Evolutionary conservation across 2,113 vertebrate genomes (phyloP).

Genomic region (Balaenoptera acutorostrata): DNA sequence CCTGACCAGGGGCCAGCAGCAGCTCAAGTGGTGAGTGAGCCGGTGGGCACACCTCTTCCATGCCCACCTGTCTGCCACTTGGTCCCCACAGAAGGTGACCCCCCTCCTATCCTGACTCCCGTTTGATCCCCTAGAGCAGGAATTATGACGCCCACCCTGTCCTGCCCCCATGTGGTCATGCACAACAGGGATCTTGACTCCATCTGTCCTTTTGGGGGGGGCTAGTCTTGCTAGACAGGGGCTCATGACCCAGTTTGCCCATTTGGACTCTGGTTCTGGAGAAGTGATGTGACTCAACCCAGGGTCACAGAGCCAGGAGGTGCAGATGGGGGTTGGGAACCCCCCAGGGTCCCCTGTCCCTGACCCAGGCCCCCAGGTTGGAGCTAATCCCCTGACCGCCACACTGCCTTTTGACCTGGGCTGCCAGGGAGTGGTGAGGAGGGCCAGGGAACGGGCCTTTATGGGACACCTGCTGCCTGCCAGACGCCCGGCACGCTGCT

Average conservation of each 20-base stretch:
- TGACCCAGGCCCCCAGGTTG: background rate
- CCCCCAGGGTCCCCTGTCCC: background rate
- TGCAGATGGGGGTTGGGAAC: too few relatives aligned
- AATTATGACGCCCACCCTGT: background rate
- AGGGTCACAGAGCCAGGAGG: background rate
- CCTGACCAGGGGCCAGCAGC: constrained; percentile 80
- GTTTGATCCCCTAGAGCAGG: background rate
- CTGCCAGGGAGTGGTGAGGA: background rate
- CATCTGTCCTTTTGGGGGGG: background rate
- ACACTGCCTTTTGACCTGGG: background rate
- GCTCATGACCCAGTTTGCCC: background rate
- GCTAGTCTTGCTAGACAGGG: background rate
- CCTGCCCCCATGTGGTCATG: background rate
- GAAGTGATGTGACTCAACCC: too few relatives aligned
- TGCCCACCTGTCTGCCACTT: background rate
- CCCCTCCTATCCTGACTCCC: background rate
- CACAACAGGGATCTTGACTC: background rate
- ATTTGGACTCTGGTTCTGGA: background rate
- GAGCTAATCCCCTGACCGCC: background rate
- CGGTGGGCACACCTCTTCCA: fast-evolving
- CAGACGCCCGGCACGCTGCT: fast-evolving
- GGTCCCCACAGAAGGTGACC: background rate
- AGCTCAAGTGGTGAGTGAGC: constrained; percentile 85
- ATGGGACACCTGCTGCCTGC: background rate
- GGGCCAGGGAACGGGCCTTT: background rate